phyloP scores from a whole-genome alignment of 2,113 vertebrate species.

The Callopanchax toddi region DNA sequence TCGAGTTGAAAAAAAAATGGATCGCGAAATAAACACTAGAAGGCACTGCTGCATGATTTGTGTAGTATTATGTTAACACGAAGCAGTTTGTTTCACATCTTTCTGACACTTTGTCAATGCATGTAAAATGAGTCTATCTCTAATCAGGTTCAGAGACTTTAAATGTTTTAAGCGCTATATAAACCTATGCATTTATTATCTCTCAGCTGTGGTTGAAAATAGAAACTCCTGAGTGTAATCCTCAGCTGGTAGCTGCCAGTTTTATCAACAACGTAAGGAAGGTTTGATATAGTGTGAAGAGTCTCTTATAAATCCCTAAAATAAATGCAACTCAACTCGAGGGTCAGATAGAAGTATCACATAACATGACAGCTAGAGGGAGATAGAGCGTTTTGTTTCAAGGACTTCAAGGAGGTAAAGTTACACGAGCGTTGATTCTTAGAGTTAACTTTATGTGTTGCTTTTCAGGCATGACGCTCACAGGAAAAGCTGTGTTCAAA shows the following conservation, averaged over 20 bases:
- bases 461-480: conserved; percentile 39
- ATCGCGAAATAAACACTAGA: too few relatives aligned
- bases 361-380: conserved; percentile 36
- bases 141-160: neutral
- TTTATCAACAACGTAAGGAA: conserved; percentile 23
- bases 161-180: neutral
- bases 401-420: too few relatives aligned
- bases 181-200: too few relatives aligned
- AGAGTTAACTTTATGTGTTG: conserved; percentile 2
- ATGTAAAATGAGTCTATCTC: too few relatives aligned
- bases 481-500: neutral
- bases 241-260: neutral
- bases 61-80: too few relatives aligned
- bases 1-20: too few relatives aligned
- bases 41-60: too few relatives aligned
- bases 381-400: conserved; percentile 30
- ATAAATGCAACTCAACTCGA: conserved; percentile 29
- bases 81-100: too few relatives aligned
- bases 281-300: conserved; percentile 34
- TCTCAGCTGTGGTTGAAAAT: neutral
- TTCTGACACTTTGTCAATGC: too few relatives aligned
- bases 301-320: conserved; percentile 43
- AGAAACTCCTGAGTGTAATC: neutral
- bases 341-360: conserved; percentile 33
- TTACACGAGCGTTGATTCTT: neutral